Base-by-base conservation (phyloP, 2,888 invertebrate genomes). In the Chrysolina oricalcia region DNA sequence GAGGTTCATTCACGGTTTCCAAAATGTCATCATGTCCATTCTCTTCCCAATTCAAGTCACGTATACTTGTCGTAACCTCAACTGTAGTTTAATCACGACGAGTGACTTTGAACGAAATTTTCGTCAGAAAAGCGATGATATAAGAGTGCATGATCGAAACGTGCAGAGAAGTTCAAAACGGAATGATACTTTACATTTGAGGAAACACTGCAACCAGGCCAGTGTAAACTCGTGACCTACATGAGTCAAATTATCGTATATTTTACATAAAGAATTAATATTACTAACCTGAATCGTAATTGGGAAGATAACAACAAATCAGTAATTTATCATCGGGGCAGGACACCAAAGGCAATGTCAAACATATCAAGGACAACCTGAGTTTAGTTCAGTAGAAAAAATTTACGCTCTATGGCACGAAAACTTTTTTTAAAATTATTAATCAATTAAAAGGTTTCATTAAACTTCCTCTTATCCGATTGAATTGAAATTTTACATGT, bases 221-320 rank as follows among this genome's bases (percentile, higher is more conserved):
- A 53, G 21, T 53, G 53, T 21, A 21, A 53, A 53, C 21, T 11
- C 21, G 53, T 53, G 53, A 53, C 53, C 53, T 21, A 53, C 53
- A 67, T 67, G 15, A 17, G n/a, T 6, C 3, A 35, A 35, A 35
- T 35, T 35, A 35, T 35, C 4, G 35, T 35, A 35, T 8, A 27
- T 27, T 27, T 27, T 5, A 27, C 27, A 35, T 35, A 8, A 35
- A 35, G n/a, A 3, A 35, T 35, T 4, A 35, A 35, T 35, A 35
- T 35, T 0, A 35, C 6, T 6, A 35, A 35, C 3, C 35, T 6
- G 35, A 35, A 35, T 6, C 4, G 8, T 35, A 35, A 35, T 35
- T 35, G 35, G 35, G 35, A 35, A 8, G 35, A 35, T 35, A 35
- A 8, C 35, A 35, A 8, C 35, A 8, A 35, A 35, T 0, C 35